Evolutionary conservation across 2,888 invertebrate species (phyloP), one percentile per base, ranked within the genome.

Genomic region (Nycteola revayana): DNA sequence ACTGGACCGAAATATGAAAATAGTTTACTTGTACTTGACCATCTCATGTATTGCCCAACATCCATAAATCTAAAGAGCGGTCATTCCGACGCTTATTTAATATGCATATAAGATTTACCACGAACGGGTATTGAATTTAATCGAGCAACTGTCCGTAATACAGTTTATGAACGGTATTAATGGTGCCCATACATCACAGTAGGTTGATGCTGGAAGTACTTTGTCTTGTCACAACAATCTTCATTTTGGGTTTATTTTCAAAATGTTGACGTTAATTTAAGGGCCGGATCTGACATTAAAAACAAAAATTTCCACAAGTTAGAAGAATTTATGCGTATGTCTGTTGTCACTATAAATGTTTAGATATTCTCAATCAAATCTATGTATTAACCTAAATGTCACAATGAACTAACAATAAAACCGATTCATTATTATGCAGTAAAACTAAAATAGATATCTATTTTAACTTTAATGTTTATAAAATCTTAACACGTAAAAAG

Each of bases 41-140:
- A 31, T 35, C 46, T 50, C 53, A 46, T 52, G 51, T 45, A 51
- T 73, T 75, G 60, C 66, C 54, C 59, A 69, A 68, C 60, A 60
- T 36, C 40, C 50, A 83, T 87, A 86, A 85, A 85, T 83, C 79
- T 63, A 62, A 59, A 49, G 61, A 71, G 66, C 74, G 72, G 68
- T 60, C 68, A 60, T 54, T 52, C 75, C 55, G 75, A 78, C 82
- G 66, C 79, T 82, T 75, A 82, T 84, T 86, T 84, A 84, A 86
- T 83, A 85, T 76, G 78, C 76, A 74, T 75, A 66, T 74, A 80
- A 83, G 84, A 85, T 86, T 86, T 84, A 87, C 79, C 74, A 76
- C 67, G 68, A 66, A 60, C 65, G 68, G 66, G 75, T 77, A 80
- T 81, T 84, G 82, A 83, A 85, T 85, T 83, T 80, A 86, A 86